Evolutionary conservation across 2,888 invertebrate species (phyloP).

Genomic region (Sisyra nigra): DNA sequence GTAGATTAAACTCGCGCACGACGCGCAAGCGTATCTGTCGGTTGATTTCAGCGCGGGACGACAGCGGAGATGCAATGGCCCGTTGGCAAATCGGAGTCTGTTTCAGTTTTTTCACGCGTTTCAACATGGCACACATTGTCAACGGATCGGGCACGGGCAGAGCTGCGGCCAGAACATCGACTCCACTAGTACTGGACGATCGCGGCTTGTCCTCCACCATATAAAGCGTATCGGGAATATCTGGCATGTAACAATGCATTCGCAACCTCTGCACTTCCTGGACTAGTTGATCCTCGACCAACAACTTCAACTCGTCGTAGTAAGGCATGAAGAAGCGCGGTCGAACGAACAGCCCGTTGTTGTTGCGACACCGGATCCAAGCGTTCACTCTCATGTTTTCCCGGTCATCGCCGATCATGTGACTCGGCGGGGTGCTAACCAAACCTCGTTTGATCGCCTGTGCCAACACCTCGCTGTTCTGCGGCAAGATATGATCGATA

Average conservation of each 20-base stretch:
- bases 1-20: slow-evolving; percentile 85
- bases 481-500: slow-evolving; percentile 79
- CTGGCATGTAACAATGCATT: slow-evolving; percentile 54
- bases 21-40: slow-evolving; percentile 71
- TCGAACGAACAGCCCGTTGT: slow-evolving; percentile 57
- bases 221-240: slow-evolving; percentile 87
- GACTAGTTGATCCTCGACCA: slow-evolving; percentile 69
- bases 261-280: slow-evolving; percentile 60
- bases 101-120: slow-evolving; percentile 69
- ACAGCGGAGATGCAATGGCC: slow-evolving; percentile 57
- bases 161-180: slow-evolving; percentile 46
- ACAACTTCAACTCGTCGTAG: slow-evolving; percentile 82
- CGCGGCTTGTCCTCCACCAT: slow-evolving; percentile 58
- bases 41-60: slow-evolving; percentile 60
- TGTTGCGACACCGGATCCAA: slow-evolving; percentile 61
- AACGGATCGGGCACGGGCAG: slow-evolving; percentile 63
- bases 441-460: slow-evolving; percentile 56
- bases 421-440: slow-evolving; percentile 67
- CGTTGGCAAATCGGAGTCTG: slow-evolving; percentile 64
- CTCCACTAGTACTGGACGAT: slow-evolving; percentile 33
- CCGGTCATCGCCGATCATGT: slow-evolving; percentile 65
- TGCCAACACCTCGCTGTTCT: slow-evolving; percentile 59
- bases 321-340: slow-evolving; percentile 89
- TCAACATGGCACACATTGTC: slow-evolving; percentile 63
- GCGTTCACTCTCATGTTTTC: slow-evolving; percentile 52